Conservation (phyloP, 2,113 vertebrate species). For the Rynchops niger region DNA sequence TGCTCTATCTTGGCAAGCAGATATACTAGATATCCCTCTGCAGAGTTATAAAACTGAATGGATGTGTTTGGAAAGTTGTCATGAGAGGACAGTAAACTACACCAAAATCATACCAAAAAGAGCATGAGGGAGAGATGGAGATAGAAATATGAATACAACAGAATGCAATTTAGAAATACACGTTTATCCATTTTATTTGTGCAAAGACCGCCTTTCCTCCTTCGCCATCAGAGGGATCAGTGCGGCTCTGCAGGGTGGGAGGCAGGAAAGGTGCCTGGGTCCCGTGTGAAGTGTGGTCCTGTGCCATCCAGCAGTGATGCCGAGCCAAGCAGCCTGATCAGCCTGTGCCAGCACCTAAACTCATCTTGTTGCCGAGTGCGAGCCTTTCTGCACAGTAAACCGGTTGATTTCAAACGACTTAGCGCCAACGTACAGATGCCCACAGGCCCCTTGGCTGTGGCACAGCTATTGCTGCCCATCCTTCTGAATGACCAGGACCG, state of each 20-base stretch:
- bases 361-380: neutral
- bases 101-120: neutral
- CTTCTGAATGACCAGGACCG: neutral
- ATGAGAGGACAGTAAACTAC: neutral
- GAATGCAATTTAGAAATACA: neutral
- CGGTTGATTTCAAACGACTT: neutral
- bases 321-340: neutral
- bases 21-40: neutral
- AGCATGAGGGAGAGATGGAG: neutral
- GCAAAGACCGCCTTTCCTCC: neutral
- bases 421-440: rapidly evolving
- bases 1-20: neutral
- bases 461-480: neutral
- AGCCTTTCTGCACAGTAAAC: neutral
- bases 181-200: neutral
- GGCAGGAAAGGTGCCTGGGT: neutral
- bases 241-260: neutral
- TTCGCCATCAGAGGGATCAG: neutral
- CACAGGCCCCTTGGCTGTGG: neutral
- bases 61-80: neutral
- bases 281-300: neutral
- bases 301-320: neutral
- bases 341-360: neutral
- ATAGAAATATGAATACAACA: neutral
- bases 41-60: neutral